phyloP scores from a whole-genome alignment of 2,888 invertebrate species.

The Tolmerus cingulatus region DNA sequence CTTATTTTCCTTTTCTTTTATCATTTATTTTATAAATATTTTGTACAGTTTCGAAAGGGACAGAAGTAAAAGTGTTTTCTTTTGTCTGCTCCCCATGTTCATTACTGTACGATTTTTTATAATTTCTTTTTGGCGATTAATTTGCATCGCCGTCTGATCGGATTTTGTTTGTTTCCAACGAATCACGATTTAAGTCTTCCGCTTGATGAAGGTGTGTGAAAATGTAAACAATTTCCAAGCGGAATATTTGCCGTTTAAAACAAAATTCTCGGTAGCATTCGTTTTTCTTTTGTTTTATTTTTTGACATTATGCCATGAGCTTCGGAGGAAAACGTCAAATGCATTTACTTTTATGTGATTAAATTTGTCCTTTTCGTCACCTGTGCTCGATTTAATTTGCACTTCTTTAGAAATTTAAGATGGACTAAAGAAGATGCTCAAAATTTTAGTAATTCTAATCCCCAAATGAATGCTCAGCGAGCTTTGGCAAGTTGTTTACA shows the following conservation, averaged over 20 bases:
- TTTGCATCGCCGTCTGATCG: background rate
- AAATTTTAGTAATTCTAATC: background rate
- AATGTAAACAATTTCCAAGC: background rate
- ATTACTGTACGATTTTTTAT: constrained; percentile 22
- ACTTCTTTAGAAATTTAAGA: background rate
- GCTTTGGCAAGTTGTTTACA: background rate
- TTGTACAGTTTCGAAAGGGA: constrained; percentile 18
- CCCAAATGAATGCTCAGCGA: background rate
- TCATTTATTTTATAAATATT: background rate
- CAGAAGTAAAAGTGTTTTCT: constrained; percentile 42
- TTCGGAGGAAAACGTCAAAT: background rate
- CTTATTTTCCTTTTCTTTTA: background rate
- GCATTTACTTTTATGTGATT: background rate
- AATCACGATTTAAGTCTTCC: background rate
- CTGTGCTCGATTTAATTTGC: background rate
- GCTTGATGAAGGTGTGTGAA: constrained; percentile 35
- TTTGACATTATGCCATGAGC: background rate
- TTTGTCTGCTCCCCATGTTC: constrained; percentile 26
- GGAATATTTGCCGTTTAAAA: background rate
- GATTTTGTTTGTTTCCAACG: background rate
- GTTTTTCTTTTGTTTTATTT: too few species aligned
- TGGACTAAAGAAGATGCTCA: background rate
- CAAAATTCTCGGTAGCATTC: background rate
- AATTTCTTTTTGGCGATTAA: background rate
- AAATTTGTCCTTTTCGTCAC: background rate